These are phyloP conservation scores for Uropetala carovei DNA, from an alignment of 2,888 invertebrate genomes.

Conservation along the genomic window DNA sequence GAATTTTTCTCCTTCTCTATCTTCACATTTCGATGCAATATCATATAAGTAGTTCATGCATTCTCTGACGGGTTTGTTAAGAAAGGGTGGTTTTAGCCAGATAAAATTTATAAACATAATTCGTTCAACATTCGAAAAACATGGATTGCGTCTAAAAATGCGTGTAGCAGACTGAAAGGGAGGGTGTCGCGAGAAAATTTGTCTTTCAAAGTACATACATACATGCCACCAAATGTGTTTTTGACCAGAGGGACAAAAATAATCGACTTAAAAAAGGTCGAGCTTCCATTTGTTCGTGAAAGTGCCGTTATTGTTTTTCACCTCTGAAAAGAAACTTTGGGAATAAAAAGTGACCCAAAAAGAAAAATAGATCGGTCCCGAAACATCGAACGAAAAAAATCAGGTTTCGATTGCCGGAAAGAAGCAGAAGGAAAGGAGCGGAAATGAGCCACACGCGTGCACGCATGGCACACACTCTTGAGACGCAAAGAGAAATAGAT, in stretches of 20 bases:
- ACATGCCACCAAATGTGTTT: not conserved
- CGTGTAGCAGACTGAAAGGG: too few species aligned
- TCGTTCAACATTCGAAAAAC: too few species aligned
- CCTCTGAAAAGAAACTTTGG: not conserved
- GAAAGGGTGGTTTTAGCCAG: too few species aligned
- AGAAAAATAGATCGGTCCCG: slow-evolving; percentile 14
- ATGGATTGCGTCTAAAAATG: too few species aligned
- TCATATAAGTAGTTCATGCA: too few species aligned
- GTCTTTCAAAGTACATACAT: not conserved
- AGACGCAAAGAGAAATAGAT: too few species aligned
- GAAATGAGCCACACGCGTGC: not conserved
- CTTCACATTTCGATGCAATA: too few species aligned
- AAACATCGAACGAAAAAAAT: not conserved
- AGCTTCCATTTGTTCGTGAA: not conserved
- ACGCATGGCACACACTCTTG: too few species aligned
- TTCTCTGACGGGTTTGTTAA: too few species aligned
- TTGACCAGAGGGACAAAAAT: not conserved
- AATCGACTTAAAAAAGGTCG: not conserved
- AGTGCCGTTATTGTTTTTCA: not conserved
- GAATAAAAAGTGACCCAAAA: not conserved
- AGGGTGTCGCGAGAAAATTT: not conserved
- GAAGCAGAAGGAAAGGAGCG: not conserved
- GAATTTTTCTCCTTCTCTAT: too few species aligned
- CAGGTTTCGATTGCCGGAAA: not conserved
- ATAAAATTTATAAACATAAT: too few species aligned